Evolutionary conservation across 35 echinoderm and acorn worm genomes (phyloP).

Genomic region (Heliocidaris tuberculata): DNA sequence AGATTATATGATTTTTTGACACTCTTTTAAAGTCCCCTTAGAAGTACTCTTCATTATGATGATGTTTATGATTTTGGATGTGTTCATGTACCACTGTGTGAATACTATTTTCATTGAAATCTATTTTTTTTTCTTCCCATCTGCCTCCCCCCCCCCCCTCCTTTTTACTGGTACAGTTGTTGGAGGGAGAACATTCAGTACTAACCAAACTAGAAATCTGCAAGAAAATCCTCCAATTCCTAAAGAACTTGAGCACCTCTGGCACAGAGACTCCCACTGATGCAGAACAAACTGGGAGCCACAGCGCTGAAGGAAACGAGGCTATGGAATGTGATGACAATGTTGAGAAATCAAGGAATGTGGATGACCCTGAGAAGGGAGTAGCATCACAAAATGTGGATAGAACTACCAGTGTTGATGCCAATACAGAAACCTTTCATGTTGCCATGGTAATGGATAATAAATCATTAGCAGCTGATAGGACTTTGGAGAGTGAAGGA

Average conservation of each 20-base stretch:
- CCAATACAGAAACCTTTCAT: background rate
- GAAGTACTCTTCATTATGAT: background rate
- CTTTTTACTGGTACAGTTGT: background rate
- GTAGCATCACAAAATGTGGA: background rate
- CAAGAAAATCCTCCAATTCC: constrained; percentile 20
- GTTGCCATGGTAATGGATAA: background rate
- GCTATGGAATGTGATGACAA: background rate
- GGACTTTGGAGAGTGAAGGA: background rate
- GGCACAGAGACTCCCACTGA: background rate
- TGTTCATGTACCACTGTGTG: too few relatives aligned
- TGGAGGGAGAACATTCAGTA: constrained; percentile 13
- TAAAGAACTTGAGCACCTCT: background rate
- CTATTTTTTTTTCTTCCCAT: background rate
- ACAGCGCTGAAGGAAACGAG: background rate
- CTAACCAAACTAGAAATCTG: constrained; percentile 21
- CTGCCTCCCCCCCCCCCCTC: background rate
- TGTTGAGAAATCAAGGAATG: background rate
- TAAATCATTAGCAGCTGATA: background rate
- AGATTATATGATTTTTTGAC: background rate
- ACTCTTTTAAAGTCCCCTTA: background rate
- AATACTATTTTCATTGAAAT: background rate
- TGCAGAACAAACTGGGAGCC: background rate
- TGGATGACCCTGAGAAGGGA: background rate
- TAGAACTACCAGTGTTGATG: background rate
- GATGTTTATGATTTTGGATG: background rate